These are phyloP conservation scores for Eurytoma adleriae DNA, from an alignment of 2,888 invertebrate species.

Conservation along the genomic window DNA sequence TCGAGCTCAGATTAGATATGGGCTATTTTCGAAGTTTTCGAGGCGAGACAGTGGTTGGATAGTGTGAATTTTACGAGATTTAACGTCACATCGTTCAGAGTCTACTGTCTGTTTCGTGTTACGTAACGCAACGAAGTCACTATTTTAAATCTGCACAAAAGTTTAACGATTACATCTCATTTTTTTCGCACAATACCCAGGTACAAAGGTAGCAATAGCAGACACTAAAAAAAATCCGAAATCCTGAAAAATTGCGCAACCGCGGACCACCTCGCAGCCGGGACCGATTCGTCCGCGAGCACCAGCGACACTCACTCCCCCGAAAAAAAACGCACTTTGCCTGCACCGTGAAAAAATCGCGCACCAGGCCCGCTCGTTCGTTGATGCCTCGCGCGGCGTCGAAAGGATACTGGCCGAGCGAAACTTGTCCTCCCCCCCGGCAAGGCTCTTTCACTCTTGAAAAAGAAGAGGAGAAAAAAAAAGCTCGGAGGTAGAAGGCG, in stretches of 20 bases:
- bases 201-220: not conserved
- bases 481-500: not conserved
- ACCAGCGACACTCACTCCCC: not conserved
- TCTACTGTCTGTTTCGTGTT: not conserved
- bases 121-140: too few relatives aligned
- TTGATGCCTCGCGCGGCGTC: slow-evolving; percentile 33
- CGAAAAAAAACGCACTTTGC: not conserved
- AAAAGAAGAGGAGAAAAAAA: not conserved
- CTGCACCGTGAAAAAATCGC: not conserved
- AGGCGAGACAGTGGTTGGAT: not conserved
- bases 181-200: too few relatives aligned
- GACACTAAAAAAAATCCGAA: not conserved
- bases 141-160: too few relatives aligned
- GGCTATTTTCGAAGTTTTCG: not conserved
- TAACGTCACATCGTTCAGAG: not conserved
- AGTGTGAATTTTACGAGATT: not conserved
- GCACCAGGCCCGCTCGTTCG: not conserved
- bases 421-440: slow-evolving; percentile 32
- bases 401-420: slow-evolving; percentile 46
- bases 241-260: not conserved
- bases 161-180: too few relatives aligned
- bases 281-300: not conserved
- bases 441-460: slow-evolving; percentile 29
- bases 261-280: not conserved
- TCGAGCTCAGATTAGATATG: slow-evolving; percentile 33